Conservation (phyloP, 2,888 invertebrate species). For the Eupsilia transversa region DNA sequence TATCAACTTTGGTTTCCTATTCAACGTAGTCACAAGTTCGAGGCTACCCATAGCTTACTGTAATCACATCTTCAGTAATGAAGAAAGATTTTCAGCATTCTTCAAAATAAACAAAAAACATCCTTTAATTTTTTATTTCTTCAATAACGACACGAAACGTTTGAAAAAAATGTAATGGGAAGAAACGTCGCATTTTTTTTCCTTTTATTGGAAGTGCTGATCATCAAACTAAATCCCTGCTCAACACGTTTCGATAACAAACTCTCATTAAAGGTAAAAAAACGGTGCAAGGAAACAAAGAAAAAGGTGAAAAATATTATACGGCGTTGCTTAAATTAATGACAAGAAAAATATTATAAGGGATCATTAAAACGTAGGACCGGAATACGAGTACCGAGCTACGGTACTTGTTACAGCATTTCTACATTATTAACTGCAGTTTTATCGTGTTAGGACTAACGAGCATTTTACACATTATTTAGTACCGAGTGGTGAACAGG, state of each 20-base stretch:
- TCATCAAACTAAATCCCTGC: conserved; percentile 63
- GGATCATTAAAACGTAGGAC: conserved; percentile 61
- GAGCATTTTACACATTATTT: conserved; percentile 49
- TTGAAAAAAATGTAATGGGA: conserved; percentile 38
- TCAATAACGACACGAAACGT: conserved; percentile 50
- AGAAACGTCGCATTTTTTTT: conserved; percentile 44
- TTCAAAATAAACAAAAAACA: conserved; percentile 24
- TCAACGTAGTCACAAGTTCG: background rate
- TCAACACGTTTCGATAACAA: conserved; percentile 66
- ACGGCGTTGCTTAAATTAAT: conserved; percentile 59
- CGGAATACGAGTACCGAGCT: conserved; percentile 34
- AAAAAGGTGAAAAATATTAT: conserved; percentile 51
- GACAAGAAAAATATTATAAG: conserved; percentile 64
- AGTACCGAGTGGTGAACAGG: conserved; percentile 27
- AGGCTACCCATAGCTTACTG: background rate
- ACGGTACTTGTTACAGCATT: conserved; percentile 46
- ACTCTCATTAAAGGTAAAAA: conserved; percentile 55
- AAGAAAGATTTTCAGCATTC: conserved; percentile 35
- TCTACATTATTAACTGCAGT: conserved; percentile 47
- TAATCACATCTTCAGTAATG: conserved; percentile 26
- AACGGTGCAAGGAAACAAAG: conserved; percentile 50
- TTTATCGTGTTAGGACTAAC: conserved; percentile 37
- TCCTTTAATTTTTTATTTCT: conserved; percentile 28
- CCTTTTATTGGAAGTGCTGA: conserved; percentile 60
- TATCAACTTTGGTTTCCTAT: background rate